Base-by-base conservation (phyloP, 2,888 invertebrate genomes). In the Crepidodera aurea region DNA sequence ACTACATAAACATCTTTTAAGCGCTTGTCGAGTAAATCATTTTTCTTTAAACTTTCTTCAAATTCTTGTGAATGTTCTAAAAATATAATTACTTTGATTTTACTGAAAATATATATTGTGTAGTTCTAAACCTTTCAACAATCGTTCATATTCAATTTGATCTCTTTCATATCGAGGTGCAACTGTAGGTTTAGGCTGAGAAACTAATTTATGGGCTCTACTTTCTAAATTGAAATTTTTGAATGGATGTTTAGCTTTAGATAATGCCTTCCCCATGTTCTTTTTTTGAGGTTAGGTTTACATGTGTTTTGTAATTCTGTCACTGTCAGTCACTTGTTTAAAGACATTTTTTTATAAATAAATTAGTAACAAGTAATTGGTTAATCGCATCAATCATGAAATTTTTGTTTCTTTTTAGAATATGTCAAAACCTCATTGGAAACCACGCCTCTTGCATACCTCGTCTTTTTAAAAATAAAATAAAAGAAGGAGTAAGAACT, bases 201-300 rank as follows among this genome's bases (percentile, higher is more conserved):
- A 85, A 68, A 94, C 86, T 15, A 88, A 80, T 72, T 87, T 88
- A 72, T 89, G 88, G 19, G 91, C 92, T 65, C 93, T 86, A 78
- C 85, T 89, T 77, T 92, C 93, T 1, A 90, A 84, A 80, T 93
- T 93, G 72, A 88, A 91, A 19, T 88, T 85, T 76, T 86, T 87
- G 12, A 85, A 66, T 13, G 90, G 89, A 63, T 87, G 82, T 18
- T 83, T 80, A 50, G 88, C 79, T 70, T 81, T 80, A 1, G 73
- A 71, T 0, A 90, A 86, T 69, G 85, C 82, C 90, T 77, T 77
- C 37, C 74, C 74, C 75, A 75, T 75, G 10, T 22, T 58, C 15
- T 42, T 19, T 40, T 32, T 65, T 64, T 67, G 54, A 69, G 69
- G 69, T 70, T 70, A 68, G 25, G 54, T 66, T 57, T n/a, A 8